A percentile compares a stretch with the other conserved stretches of the same genome.
Conservation (phyloP, 2,888 invertebrate genomes). For the Drosophila recens region DNA sequence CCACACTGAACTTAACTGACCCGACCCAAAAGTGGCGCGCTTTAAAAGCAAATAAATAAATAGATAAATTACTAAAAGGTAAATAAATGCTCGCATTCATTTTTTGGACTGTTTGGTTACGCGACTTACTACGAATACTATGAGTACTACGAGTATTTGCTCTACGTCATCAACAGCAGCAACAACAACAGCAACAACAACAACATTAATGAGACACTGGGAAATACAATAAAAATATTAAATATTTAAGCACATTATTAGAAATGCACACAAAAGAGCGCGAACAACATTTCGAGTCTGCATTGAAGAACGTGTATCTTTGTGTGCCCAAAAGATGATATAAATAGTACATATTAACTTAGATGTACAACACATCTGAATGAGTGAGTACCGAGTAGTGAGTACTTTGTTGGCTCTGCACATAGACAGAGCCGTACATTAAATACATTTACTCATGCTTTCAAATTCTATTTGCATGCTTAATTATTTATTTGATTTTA, state of each 20-base stretch:
- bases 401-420: slow-evolving; percentile 47
- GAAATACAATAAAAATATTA: slow-evolving; percentile 75
- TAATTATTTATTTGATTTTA: slow-evolving; percentile 52
- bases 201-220: slow-evolving; percentile 64
- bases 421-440: slow-evolving; percentile 47
- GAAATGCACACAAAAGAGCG: slow-evolving; percentile 68
- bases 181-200: slow-evolving; percentile 40
- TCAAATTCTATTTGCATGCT: slow-evolving; percentile 40
- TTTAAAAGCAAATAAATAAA: slow-evolving; percentile 79
- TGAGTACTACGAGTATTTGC: slow-evolving; percentile 59
- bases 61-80: slow-evolving; percentile 81
- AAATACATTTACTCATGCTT: slow-evolving; percentile 38
- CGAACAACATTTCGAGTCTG: slow-evolving; percentile 37
- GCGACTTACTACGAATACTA: slow-evolving; percentile 44
- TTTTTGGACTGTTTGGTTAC: slow-evolving; percentile 55
- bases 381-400: background rate
- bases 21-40: slow-evolving; percentile 69
- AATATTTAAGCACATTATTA: slow-evolving; percentile 80
- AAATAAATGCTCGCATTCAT: slow-evolving; percentile 69
- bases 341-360: slow-evolving; percentile 42
- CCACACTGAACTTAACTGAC: slow-evolving; percentile 30
- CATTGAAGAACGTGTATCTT: slow-evolving; percentile 39
- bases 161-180: slow-evolving; percentile 61
- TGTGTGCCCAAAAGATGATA: slow-evolving; percentile 35
- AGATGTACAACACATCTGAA: slow-evolving; percentile 15